A percentile compares a stretch with the other conserved stretches of the same genome.
Conservation (phyloP, 2,888 invertebrate genomes). For the Archips crataeganus region DNA sequence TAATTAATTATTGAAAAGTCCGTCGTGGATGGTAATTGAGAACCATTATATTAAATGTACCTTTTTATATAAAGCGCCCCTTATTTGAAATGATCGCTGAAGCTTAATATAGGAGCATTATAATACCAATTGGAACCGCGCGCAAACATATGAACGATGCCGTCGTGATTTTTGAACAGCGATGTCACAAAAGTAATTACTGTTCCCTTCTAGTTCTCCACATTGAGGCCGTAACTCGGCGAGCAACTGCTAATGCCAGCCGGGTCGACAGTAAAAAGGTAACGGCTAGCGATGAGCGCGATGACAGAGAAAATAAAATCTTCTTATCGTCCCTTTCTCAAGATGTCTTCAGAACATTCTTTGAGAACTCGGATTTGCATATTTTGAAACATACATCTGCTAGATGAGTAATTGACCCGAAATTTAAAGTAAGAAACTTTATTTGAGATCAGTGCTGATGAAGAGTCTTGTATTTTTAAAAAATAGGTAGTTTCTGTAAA, state of each 20-base stretch:
- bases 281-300: slow-evolving; percentile 63
- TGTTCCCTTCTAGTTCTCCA: slow-evolving; percentile 54
- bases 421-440: background rate
- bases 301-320: slow-evolving; percentile 72
- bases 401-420: background rate
- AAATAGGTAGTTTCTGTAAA: background rate
- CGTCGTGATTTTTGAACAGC: slow-evolving; percentile 10
- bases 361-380: slow-evolving; percentile 1
- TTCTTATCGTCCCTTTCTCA: slow-evolving; percentile 66
- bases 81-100: background rate
- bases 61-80: background rate
- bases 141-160: slow-evolving; percentile 6
- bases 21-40: background rate
- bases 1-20: background rate
- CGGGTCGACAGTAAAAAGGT: slow-evolving; percentile 72
- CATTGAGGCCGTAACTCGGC: slow-evolving; percentile 64
- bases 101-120: background rate
- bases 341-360: slow-evolving; percentile 15
- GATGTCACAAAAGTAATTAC: slow-evolving; percentile 32
- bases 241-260: slow-evolving; percentile 71
- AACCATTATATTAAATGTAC: background rate
- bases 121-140: background rate
- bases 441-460: background rate
- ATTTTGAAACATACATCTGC: background rate
- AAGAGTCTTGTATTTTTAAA: background rate